These are phyloP conservation scores for Lasioglossum lativentre DNA, from an alignment of 2,888 invertebrate genomes.

Conservation along the genomic window DNA sequence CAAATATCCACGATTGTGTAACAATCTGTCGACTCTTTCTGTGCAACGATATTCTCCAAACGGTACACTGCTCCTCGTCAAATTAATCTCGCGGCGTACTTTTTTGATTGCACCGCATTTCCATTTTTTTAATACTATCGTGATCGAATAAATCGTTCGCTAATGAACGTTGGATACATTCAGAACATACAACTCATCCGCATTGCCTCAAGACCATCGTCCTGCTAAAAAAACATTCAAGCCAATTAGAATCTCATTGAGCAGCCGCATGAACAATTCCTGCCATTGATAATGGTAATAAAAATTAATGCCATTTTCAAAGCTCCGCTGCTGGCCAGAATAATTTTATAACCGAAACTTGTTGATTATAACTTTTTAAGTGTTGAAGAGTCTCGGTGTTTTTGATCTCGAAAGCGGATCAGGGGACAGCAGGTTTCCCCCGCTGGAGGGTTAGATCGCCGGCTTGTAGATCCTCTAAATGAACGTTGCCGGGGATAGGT, in stretches of 20 bases:
- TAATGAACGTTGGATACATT: neutral
- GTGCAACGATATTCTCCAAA: neutral
- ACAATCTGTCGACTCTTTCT: neutral
- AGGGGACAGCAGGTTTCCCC: constrained; percentile 2
- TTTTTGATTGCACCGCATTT: neutral
- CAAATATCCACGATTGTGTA: neutral
- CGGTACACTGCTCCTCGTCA: neutral
- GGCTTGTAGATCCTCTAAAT: constrained; percentile 47
- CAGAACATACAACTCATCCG: neutral
- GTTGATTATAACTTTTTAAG: no score
- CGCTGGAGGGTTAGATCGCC: constrained; percentile 14
- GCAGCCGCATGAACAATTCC: neutral
- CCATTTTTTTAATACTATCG: neutral
- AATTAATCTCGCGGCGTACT: neutral
- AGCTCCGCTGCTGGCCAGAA: no score
- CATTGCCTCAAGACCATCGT: neutral
- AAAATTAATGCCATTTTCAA: no score
- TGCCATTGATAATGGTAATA: no score
- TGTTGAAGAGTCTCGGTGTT: no score
- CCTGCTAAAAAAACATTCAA: neutral
- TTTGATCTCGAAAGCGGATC: neutral
- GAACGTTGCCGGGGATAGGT: constrained; percentile 21
- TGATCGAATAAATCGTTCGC: neutral
- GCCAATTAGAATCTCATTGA: neutral
- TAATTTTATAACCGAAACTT: no score